phyloP scores from a whole-genome alignment of 2,797 vertebrate genomes.

The Sylvia borin region DNA sequence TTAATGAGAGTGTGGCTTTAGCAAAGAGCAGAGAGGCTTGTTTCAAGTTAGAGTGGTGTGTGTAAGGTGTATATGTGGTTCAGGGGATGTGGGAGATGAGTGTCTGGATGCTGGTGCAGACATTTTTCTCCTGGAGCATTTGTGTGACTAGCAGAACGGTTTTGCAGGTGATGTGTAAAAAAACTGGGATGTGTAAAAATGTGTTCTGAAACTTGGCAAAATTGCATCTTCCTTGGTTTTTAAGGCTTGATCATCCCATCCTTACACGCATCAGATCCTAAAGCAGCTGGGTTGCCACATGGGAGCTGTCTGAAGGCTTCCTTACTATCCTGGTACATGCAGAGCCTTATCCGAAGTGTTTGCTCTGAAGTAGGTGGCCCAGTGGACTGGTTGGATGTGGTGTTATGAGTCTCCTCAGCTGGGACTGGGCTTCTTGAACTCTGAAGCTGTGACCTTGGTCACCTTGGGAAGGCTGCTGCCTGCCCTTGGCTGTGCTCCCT shows the following conservation, averaged over 20 bases:
- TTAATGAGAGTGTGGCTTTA: neutral
- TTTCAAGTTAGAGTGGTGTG: neutral
- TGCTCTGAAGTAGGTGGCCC: neutral
- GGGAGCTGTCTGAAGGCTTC: neutral
- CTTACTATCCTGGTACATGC: neutral
- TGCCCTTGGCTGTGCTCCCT: neutral
- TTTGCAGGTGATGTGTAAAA: neutral
- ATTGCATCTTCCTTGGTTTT: neutral
- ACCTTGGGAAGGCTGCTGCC: neutral
- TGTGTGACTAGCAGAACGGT: neutral
- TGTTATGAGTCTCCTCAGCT: neutral
- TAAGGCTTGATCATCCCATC: neutral
- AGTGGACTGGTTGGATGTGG: neutral
- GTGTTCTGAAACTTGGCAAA: neutral
- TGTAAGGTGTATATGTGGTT: neutral
- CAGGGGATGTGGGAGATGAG: neutral
- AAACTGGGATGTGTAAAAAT: neutral
- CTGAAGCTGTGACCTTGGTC: neutral
- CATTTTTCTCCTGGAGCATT: rapidly evolving
- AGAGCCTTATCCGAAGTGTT: neutral
- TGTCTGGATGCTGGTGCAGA: neutral
- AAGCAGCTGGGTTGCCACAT: neutral
- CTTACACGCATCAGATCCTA: neutral
- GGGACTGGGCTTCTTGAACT: neutral
- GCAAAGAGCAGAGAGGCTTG: neutral